Percentiles rank a stretch among this genome's conserved stretches.
Evolutionary conservation across 2,113 vertebrate genomes (phyloP).

Genomic region (Empidonax alnorum): DNA sequence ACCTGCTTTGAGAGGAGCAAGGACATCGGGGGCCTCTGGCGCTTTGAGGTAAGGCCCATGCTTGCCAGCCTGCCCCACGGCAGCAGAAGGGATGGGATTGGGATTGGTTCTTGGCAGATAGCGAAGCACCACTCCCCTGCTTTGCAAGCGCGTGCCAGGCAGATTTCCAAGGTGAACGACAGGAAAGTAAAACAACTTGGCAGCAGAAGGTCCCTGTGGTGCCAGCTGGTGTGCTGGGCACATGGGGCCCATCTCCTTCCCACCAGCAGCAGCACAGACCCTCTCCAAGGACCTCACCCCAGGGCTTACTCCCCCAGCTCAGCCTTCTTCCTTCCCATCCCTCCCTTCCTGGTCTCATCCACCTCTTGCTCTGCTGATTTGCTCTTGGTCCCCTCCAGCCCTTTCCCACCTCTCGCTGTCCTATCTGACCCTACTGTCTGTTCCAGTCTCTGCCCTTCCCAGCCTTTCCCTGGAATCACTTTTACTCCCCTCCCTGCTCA

Average conservation of each 20-base stretch:
- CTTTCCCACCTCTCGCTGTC: neutral
- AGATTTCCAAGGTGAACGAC: neutral
- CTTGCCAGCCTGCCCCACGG: accelerated
- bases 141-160: accelerated
- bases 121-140: accelerated
- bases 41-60: neutral
- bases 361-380: neutral
- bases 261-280: neutral
- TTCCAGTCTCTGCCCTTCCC: neutral
- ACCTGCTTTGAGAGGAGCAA: conserved; percentile 40
- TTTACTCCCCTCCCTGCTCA: neutral
- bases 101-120: accelerated
- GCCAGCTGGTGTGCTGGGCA: neutral
- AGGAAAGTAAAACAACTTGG: neutral
- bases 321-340: neutral
- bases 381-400: neutral
- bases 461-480: neutral
- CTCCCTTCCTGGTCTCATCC: neutral
- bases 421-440: neutral
- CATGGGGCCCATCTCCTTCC: neutral
- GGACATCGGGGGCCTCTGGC: conserved; percentile 51
- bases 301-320: neutral
- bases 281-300: neutral
- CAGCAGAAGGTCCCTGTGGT: accelerated
- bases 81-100: accelerated